Evolutionary conservation across 2,113 vertebrate genomes (phyloP), one percentile per base, ranked within the genome.

Genomic region (Procapra przewalskii): DNA sequence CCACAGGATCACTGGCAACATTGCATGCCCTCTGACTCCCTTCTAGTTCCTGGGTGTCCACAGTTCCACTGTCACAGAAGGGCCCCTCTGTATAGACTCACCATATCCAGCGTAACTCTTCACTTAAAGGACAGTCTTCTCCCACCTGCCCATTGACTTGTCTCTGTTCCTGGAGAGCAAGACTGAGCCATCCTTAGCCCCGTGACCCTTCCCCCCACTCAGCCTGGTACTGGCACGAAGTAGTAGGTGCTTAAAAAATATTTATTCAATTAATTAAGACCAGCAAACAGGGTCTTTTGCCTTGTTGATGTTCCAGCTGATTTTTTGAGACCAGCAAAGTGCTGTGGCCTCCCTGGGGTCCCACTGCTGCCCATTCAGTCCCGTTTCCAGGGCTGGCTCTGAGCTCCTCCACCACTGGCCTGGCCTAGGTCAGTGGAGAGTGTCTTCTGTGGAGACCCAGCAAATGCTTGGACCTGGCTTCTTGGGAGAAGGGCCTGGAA

Each of bases 261-360:
- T 92, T 60, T 94, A 81, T 59, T 97, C 50, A 25, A 36, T 93
- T 94, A 93, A 97, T 92, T 82, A 96, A 93, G 88, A 93, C 88
- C 64, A 81, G 85, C 93, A 27, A 90, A 94, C 82, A 79, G 90
- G 86, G 90, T 82, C 48, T 87, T 86, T 84, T 62, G 6, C 91
- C 91, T 88, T 23, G 3, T 33, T 40, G 67, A 88, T 95, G 86
- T 97, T 91, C 82, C 88, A 96, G 84, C 77, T 62, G 92, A 95
- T 88, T 80, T 96, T 59, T 88, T 43, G 67, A 96, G 96, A 81
- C 7, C 57, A 80, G 67, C 81, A 88, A 67, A 92, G 88, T n/a
- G 33, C 67, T 2, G 21, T 50, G 48, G 77, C 40, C 92, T 90
- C 79, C 81, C 54, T 54, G 36, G 77, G 91, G 60, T 25, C 81